These are phyloP conservation scores for Odontocerum albicorne DNA, from an alignment of 2,888 invertebrate genomes.

Conservation along the genomic window DNA sequence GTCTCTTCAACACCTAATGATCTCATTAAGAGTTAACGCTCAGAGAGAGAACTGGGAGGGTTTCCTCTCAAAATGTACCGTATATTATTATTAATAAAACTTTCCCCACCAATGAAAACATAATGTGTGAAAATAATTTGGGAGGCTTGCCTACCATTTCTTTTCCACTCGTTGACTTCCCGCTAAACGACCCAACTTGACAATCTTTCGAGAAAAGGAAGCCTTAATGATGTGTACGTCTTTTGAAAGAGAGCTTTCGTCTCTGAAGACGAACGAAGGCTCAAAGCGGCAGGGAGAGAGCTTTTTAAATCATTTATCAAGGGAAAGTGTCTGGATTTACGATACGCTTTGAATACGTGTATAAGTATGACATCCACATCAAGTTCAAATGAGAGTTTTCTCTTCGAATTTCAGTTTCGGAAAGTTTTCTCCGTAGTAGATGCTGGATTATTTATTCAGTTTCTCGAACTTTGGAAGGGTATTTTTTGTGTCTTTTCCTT, in stretches of 20 bases:
- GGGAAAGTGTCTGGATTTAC: conserved; percentile 14
- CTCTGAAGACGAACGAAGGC: conserved; percentile 1
- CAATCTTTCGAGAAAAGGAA: conserved; percentile 25
- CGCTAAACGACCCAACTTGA: conserved; percentile 27
- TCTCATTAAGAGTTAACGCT: conserved; percentile 36
- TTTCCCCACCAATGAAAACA: conserved; percentile 22
- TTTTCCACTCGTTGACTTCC: conserved; percentile 10
- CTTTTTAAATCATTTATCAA: conserved; percentile 27
- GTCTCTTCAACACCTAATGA: conserved; percentile 34
- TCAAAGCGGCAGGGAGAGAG: conserved; percentile 12
- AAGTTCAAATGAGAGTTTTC: conserved; percentile 8
- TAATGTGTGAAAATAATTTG: conserved; percentile 31
- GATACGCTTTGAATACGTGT: conserved; percentile 4
- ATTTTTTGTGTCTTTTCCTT: background rate
- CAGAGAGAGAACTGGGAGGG: conserved; percentile 24
- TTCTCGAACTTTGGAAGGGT: background rate
- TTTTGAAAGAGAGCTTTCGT: conserved; percentile 19
- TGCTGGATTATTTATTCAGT: conserved; percentile 27
- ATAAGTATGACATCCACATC: conserved; percentile 2
- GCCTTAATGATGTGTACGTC: conserved; percentile 34
- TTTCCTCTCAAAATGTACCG: conserved; percentile 6
- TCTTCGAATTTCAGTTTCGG: conserved; percentile 14
- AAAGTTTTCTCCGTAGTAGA: conserved; percentile 23
- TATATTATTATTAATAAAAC: conserved; percentile 27
- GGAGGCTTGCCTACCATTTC: conserved; percentile 14